phyloP scores from a whole-genome alignment of 2,797 vertebrate species.

The Delichon dasypus region DNA sequence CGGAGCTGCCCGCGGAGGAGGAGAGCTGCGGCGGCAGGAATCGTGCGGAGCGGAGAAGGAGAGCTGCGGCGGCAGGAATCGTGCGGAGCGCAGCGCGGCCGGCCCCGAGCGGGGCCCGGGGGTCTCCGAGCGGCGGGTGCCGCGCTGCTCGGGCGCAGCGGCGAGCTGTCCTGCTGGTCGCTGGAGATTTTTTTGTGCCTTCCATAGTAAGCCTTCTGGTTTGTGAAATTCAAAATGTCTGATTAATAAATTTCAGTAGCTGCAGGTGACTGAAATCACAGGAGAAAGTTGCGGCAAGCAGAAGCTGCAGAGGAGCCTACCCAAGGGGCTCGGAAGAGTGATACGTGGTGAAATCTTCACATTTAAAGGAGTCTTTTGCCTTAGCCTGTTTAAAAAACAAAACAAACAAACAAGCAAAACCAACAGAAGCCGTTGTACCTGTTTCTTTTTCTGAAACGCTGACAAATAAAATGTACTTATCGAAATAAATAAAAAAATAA shows the following conservation, averaged over 20 bases:
- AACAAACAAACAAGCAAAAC: too few species aligned
- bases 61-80: rapidly evolving
- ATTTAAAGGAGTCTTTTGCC: not conserved
- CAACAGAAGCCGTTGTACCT: too few species aligned
- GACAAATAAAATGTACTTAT: not conserved
- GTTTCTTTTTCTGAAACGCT: not conserved
- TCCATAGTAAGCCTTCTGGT: not conserved
- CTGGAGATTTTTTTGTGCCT: not conserved
- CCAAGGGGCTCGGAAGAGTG: too few species aligned
- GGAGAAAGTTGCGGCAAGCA: not conserved
- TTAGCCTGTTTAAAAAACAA: not conserved
- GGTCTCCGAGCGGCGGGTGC: not conserved
- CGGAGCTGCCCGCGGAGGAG: not conserved
- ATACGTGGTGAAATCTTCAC: not conserved
- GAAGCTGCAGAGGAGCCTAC: not conserved
- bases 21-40: rapidly evolving
- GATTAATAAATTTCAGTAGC: not conserved
- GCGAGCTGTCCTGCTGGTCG: rapidly evolving
- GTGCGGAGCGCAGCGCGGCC: not conserved
- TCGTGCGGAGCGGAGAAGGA: not conserved
- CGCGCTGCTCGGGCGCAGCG: too few species aligned
- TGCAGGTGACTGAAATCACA: not conserved
- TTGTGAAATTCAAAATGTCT: not conserved
- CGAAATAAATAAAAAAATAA: not conserved
- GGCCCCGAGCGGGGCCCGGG: not conserved